Conservation (phyloP, 2,888 invertebrate genomes). For the Holacanthella duospinosa region DNA sequence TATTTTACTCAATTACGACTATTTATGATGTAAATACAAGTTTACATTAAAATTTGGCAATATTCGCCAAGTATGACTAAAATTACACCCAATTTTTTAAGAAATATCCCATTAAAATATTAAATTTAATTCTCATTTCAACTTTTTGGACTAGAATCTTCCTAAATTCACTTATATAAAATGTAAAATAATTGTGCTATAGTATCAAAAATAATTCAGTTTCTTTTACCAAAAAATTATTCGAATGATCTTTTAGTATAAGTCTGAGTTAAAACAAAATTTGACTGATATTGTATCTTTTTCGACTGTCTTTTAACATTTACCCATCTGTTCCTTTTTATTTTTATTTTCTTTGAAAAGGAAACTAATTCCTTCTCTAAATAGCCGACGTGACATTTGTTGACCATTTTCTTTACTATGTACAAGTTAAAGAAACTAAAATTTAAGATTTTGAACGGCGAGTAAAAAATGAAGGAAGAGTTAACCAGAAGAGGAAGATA, state of each 20-base stretch:
- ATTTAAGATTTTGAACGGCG: neutral
- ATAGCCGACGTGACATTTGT: conserved; percentile 23
- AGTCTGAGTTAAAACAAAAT: too few relatives aligned
- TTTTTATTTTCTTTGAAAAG: neutral
- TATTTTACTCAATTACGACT: too few relatives aligned
- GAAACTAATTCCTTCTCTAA: neutral
- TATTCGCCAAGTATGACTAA: too few relatives aligned
- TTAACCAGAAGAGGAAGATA: neutral
- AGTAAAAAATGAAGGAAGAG: conserved; percentile 6
- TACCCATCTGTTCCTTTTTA: neutral
- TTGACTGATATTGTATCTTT: too few relatives aligned
- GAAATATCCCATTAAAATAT: too few relatives aligned
- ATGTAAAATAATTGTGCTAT: too few relatives aligned
- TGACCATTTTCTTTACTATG: conserved; percentile 26
- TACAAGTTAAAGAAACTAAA: neutral
- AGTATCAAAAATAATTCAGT: neutral
- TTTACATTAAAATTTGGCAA: too few relatives aligned
- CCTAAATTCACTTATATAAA: too few relatives aligned
- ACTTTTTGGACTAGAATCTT: too few relatives aligned
- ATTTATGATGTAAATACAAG: too few relatives aligned
- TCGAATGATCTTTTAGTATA: neutral
- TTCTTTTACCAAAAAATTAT: neutral
- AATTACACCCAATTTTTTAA: too few relatives aligned
- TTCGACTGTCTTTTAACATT: neutral
- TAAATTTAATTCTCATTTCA: too few relatives aligned